Evolutionary conservation across 2,888 invertebrate species (phyloP), one percentile per base, ranked within the genome.

Genomic region (Scaeva pyrastri): DNA sequence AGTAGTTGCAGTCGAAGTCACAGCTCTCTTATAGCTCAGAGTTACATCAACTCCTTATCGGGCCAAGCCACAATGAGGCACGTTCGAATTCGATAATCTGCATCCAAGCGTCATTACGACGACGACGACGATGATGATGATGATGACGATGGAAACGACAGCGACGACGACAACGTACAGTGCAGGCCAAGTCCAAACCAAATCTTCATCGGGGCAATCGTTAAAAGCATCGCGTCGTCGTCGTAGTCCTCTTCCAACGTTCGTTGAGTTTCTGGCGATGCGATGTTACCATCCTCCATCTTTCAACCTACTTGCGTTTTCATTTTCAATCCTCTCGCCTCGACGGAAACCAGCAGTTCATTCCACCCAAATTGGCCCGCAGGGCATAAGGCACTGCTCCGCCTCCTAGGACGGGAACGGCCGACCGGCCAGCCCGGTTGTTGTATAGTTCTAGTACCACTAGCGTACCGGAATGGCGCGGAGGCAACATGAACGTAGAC

Each of bases 241-340:
- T 19, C 36, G 26, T 2, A 14, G 31, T 31, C 14, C n/a, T n/a
- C n/a, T n/a, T n/a, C 43, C 62, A 14, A 12, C 43, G 43, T 21
- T 70, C 36, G 14, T 43, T 21, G 39, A 39, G 19, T 19, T 48
- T 31, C 56, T 16, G 41, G 55, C 62, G 21, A 81, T 66, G 50
- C 58, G 21, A 79, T 71, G 55, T 71, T 55, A 64, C 76, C 64
- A 58, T 73, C 80, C 75, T 76, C 80, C 84, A 68, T 85, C 62
- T 72, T 77, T 85, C 80, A 75, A 66, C 80, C 75, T 85, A 80
- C 84, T 81, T 85, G 81, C 66, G 72, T 68, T 85, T 85, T 85
- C 76, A 45, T 68, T 85, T 48, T 62, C 68, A 43, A 58, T 72
- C 19, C 73, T 39, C 58, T 16, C 4, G 43, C 12, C 55, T n/a